Base-by-base conservation (phyloP, 2,113 vertebrate species). In the Vulpes ferrilata region DNA sequence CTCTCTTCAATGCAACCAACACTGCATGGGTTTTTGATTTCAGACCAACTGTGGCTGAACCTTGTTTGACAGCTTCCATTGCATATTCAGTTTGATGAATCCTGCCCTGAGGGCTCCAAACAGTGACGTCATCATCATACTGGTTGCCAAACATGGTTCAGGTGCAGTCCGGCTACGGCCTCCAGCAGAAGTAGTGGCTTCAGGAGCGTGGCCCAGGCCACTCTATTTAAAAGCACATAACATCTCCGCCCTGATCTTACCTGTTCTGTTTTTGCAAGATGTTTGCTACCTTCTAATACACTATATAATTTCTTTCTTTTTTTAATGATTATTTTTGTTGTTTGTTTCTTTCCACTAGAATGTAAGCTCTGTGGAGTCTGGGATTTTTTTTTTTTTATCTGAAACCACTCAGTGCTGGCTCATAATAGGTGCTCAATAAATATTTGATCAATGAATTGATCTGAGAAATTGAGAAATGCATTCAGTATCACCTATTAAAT, bases 331-430 rank as follows among this genome's bases (percentile, higher is more conserved):
- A 79, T 15, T 85, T 30, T 80, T 38, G 2, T 32, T 59, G 23
- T 90, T 16, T 92, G 11, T 87, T 65, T 93, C 23, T 79, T 15
- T 6, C 10, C 16, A 64, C 48, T 55, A 55, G 10, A 48, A 23
- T 51, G 51, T 73, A 62, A 82, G 5, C 25, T 51, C 16, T 17
- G 22, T 38, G 17, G 90, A 67, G 17, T 69, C 53, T 93, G 59
- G 38, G 2, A 43, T 85, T 95, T 95, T 95, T 81, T 79, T 8
- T 8, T 60, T 96, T 90, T 91, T 95, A 23, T 43, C 64, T 22
- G 17, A 16, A 88, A 62, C 16, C 23, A 65, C 38, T 83, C 53
- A 59, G 25, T 78, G 19, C 4, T 85, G 25, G 35, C 23, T 6
- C 35, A 81, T 30, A 67, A 60, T 32, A 69, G 25, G 16, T 65